Evolutionary conservation across 1,140 invertebrate species (phyloP), one percentile per base, ranked within the genome.

Genomic region (Cryptotermes secundus): DNA sequence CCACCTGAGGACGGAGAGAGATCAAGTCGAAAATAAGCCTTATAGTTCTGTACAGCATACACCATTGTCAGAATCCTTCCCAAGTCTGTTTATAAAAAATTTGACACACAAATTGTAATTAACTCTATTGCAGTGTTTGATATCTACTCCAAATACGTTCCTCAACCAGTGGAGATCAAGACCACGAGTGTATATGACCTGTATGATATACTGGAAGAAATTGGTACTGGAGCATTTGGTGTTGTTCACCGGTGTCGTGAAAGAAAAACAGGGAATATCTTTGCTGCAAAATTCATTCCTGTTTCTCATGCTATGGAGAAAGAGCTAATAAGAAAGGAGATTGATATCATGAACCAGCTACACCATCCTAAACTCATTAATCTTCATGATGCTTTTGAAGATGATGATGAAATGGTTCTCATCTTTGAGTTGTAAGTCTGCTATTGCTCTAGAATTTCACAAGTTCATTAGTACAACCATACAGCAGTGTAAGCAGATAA

Each of bases 261-360:
- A 90, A 94, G 97, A 86, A 93, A 96, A 38, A 99, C 98, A 80
- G 98, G 98, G 26, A 97, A 98, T 88, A 97, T 97, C 81, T 99
- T 99, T 90, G 99, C 99, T 0, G 99, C 98, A 72, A 99, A 99
- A 91, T 99, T 99, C 89, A 99, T 99, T 87, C 98, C 98, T 7
- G 97, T 98, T 26, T 95, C 97, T 0, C 97, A 98, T 88, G 94
- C 96, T 26, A 95, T 97, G 93, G 99, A 99, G 90, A 99, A 99
- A 88, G 96, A 98, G 88, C 92, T 99, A 0, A 99, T 99, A 83
- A 95, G 97, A 86, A 98, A 99, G 88, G 99, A 99, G 91, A 99
- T 99, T 86, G 97, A 99, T 88, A 98, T 99, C 81, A 99, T 99
- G 98, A 99, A 99, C 90, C 97, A 99, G 87, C 90, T 99, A 3